A percentile compares a stretch with the other conserved stretches of the same genome.
phyloP scores from a whole-genome alignment of 2,888 invertebrate genomes.

The Clepsis dumicolana region DNA sequence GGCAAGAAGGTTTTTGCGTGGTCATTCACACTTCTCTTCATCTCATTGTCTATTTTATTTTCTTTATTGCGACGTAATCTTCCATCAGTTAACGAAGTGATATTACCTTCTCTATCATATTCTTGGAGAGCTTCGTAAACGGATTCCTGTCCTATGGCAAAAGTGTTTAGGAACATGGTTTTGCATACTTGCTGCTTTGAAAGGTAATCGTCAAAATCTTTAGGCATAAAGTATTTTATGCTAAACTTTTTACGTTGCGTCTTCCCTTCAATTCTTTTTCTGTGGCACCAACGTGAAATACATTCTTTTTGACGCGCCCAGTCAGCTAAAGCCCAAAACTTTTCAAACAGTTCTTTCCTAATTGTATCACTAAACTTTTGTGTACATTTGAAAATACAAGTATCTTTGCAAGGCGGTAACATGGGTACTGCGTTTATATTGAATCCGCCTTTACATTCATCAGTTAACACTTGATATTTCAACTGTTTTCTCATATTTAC shows the following conservation, averaged over 20 bases:
- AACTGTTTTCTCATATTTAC: neutral
- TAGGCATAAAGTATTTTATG: neutral
- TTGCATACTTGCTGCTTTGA: neutral
- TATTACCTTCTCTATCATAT: neutral
- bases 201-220: neutral
- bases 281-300: constrained; percentile 2
- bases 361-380: neutral
- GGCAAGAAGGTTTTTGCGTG: constrained; percentile 3
- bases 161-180: constrained; percentile 7
- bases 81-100: neutral
- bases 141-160: neutral
- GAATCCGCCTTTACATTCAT: neutral
- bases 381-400: constrained; percentile 3
- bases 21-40: constrained; percentile 5
- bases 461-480: neutral
- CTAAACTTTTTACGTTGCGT: neutral
- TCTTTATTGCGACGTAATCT: neutral
- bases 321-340: constrained; percentile 3
- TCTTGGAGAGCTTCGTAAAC: constrained; percentile 1
- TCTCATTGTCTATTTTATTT: neutral
- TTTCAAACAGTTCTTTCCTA: neutral
- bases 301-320: neutral
- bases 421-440: neutral
- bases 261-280: neutral
- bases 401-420: constrained; percentile 5